phyloP scores from a whole-genome alignment of 2,113 vertebrate genomes.

The Ochotona princeps region DNA sequence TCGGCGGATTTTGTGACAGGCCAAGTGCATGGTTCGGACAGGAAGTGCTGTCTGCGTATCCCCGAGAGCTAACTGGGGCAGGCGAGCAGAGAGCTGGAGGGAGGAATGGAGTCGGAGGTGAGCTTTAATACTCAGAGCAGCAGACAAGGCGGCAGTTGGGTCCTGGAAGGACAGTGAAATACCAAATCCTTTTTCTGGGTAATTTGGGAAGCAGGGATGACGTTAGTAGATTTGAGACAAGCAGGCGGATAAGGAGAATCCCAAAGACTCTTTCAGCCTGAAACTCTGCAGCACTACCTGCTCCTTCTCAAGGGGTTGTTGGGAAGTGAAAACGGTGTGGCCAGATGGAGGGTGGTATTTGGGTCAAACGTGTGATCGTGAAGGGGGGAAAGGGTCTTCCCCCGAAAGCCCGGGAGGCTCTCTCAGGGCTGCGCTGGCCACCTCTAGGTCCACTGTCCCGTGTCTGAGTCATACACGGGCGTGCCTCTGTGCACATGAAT shows the following conservation, averaged over 20 bases:
- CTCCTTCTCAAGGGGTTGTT: neutral
- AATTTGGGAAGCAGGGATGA: constrained; percentile 11
- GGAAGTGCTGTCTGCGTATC: neutral
- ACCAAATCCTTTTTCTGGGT: neutral
- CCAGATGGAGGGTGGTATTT: neutral
- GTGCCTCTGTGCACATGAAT: neutral
- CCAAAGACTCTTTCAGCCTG: neutral
- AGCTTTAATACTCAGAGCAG: constrained; percentile 37
- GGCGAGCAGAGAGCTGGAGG: neutral
- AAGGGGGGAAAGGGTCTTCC: too few relatives aligned
- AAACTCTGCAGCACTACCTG: neutral
- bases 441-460: neutral
- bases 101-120: neutral
- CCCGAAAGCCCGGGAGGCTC: neutral
- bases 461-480: neutral
- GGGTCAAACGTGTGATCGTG: neutral
- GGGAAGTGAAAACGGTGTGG: neutral
- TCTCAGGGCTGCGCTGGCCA: neutral
- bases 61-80: neutral
- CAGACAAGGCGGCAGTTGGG: constrained; percentile 31
- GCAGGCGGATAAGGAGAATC: neutral
- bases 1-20: neutral
- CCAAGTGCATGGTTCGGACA: neutral
- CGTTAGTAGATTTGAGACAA: neutral
- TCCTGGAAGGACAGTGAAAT: constrained; percentile 24